Conservation (phyloP, 2,113 vertebrate species). For the Circaetus cinerascens region DNA sequence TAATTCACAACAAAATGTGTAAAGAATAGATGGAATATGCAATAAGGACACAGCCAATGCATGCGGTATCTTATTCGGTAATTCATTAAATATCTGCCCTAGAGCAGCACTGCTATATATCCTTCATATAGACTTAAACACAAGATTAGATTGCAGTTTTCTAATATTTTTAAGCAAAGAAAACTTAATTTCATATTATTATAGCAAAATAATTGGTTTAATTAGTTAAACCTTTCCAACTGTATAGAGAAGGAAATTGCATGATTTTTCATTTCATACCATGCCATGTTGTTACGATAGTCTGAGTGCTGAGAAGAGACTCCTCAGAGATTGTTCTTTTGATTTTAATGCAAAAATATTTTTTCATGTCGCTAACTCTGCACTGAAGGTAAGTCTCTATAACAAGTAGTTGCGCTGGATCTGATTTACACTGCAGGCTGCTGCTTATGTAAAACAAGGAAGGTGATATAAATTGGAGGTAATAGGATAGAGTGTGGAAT, state of each 20-base stretch:
- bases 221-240: not conserved
- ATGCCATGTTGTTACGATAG: not conserved
- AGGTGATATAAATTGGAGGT: not conserved
- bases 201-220: not conserved
- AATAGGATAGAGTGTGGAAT: not conserved
- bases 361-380: not conserved
- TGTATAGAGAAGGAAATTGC: not conserved
- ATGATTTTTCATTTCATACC: not conserved
- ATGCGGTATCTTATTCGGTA: accelerated
- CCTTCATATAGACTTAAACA: not conserved
- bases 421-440: not conserved
- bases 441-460: not conserved
- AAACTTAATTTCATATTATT: not conserved
- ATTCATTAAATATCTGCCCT: not conserved
- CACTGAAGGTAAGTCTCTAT: not conserved
- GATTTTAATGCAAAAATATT: not conserved
- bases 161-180: not conserved
- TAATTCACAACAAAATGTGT: not conserved
- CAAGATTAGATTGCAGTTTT: not conserved
- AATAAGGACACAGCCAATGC: not conserved
- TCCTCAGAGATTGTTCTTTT: not conserved
- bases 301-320: not conserved
- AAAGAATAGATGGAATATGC: accelerated
- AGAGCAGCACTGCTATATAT: not conserved
- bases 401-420: not conserved